These are phyloP conservation scores for Bombus ignitus DNA, from an alignment of 1,140 invertebrate genomes.

Conservation along the genomic window DNA sequence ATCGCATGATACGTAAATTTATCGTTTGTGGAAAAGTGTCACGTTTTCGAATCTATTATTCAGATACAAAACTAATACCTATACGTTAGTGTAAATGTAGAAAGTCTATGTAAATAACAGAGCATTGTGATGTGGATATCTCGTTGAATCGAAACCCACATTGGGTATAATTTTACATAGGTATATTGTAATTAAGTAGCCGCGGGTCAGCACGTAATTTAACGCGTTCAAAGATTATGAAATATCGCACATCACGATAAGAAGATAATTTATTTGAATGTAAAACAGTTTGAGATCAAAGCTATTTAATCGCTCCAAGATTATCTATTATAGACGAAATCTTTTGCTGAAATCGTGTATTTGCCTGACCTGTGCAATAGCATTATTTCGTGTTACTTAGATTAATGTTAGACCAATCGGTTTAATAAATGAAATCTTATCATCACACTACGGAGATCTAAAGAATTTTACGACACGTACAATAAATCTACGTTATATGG, in stretches of 20 bases:
- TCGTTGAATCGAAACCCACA: constrained; percentile 44
- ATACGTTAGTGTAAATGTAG: constrained; percentile 29
- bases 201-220: not conserved
- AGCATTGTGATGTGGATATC: constrained; percentile 45
- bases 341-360: constrained; percentile 8
- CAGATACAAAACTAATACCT: constrained; percentile 7
- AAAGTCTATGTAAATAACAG: constrained; percentile 51
- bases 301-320: not conserved
- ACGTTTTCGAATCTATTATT: constrained; percentile 22
- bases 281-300: not conserved
- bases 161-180: constrained; percentile 56
- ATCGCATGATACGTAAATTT: constrained; percentile 3
- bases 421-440: constrained; percentile 21
- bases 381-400: constrained; percentile 33
- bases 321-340: not conserved
- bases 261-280: constrained; percentile 24
- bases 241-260: constrained; percentile 29
- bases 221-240: constrained; percentile 17
- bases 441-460: not conserved
- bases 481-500: constrained; percentile 14
- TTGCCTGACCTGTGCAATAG: constrained; percentile 35
- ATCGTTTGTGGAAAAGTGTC: constrained; percentile 1
- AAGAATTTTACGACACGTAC: not conserved
- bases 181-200: constrained; percentile 33
- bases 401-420: constrained; percentile 34